Evolutionary conservation across 2,113 vertebrate genomes (phyloP).

Genomic region (Galemys pyrenaicus): DNA sequence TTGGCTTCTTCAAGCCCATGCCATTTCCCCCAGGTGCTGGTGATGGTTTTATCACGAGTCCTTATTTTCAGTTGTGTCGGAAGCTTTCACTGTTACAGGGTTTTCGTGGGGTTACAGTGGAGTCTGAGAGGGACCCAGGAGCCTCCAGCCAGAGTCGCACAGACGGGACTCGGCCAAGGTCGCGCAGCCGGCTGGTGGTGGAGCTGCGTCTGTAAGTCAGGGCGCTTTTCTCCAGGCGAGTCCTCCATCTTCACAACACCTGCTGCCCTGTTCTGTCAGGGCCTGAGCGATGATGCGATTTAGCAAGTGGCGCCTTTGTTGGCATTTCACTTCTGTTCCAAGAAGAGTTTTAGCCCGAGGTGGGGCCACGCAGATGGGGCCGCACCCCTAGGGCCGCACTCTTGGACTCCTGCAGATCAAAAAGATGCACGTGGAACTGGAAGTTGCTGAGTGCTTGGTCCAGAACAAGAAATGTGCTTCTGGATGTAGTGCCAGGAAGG

Average conservation of each 20-base stretch:
- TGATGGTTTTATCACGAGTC: not conserved
- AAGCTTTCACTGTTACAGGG: not conserved
- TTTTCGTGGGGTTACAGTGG: not conserved
- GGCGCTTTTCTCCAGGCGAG: slow-evolving; percentile 18
- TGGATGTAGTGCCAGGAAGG: too few relatives aligned
- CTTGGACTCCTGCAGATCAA: not conserved
- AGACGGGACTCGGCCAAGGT: not conserved
- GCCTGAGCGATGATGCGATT: not conserved
- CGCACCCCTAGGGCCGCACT: not conserved
- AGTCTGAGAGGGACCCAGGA: not conserved
- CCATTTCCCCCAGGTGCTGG: not conserved
- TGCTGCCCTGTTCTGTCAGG: slow-evolving; percentile 21
- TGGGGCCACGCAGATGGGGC: not conserved
- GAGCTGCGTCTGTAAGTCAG: not conserved
- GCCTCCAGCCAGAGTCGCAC: not conserved
- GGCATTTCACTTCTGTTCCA: slow-evolving; percentile 58
- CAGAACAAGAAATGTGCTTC: not conserved
- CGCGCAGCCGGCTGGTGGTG: not conserved
- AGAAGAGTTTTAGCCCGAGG: slow-evolving; percentile 43
- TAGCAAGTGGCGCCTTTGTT: slow-evolving; percentile 49
- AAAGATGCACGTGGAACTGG: not conserved
- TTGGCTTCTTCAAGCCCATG: not conserved
- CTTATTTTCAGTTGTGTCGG: not conserved
- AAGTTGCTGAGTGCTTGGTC: not conserved
- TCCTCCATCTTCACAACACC: slow-evolving; percentile 42